Base-by-base conservation (phyloP, 1,140 invertebrate genomes). In the Coelopa frigida region DNA sequence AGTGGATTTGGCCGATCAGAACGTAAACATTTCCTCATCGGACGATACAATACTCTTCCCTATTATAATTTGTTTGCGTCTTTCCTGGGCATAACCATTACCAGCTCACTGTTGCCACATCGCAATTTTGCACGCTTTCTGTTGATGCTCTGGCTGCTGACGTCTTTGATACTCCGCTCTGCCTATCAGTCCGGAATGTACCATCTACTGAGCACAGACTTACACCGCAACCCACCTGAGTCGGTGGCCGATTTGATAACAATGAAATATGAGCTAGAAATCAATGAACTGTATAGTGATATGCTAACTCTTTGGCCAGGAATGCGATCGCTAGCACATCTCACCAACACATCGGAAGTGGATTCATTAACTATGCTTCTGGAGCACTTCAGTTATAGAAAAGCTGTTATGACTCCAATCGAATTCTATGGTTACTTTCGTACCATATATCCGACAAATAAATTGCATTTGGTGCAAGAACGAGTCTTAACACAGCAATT, bases 161-260 rank as follows among this genome's bases (percentile, higher is more conserved):
- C 40, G 23, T 37, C 50, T 0, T 8, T 57, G 14, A 42, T 65
- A 3, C 33, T 65, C 31, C 52, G 61, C 39, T 52, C 46, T 24
- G 61, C 57, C 23, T 65, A 65, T 21, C 61, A 65, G 48, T 57
- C 61, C 22, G 61, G 61, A 7, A 60, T 65, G 56, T 65, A 61
- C 18, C 55, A 65, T 41, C 39, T 65, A 43, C 38, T 65, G 27
- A 51, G 62, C 1, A 52, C 61, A 45, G 52, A 65, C 18, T 58
- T 48, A 3, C 57, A 58, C 15, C 45, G 56, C 4, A 54, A 65
- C 53, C 61, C 61, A 0, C 61, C 61, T 0, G 53, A 65, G 36
- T 60, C 61, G 0, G 61, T 65, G 4, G 50, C 52, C 31, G 59
- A 61, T 7, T 59, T 65, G 17, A n/a, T n/a, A n/a, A n/a, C n/a